These are phyloP conservation scores for Smithornis capensis DNA, from an alignment of 2,113 vertebrate species.

Conservation along the genomic window DNA sequence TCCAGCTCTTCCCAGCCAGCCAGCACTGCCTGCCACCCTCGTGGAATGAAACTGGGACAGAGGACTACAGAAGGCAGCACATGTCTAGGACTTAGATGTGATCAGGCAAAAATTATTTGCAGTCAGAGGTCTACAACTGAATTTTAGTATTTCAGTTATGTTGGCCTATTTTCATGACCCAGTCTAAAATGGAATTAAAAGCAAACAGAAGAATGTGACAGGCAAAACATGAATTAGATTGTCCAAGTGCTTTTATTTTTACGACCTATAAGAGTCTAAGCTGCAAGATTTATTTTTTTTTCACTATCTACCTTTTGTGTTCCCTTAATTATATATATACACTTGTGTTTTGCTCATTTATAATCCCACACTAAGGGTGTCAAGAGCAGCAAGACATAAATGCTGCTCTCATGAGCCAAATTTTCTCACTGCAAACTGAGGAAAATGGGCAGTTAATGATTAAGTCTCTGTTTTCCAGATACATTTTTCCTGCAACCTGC, in stretches of 20 bases:
- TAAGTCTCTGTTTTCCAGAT: not conserved
- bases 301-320: not conserved
- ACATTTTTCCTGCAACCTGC: conserved; percentile 25
- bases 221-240: not conserved
- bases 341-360: not conserved
- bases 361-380: not conserved
- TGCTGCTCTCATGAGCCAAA: not conserved
- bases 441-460: not conserved
- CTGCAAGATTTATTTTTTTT: not conserved
- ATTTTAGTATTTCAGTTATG: not conserved
- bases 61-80: not conserved
- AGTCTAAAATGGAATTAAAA: not conserved
- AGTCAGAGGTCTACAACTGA: not conserved
- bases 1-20: not conserved
- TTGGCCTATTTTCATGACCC: not conserved
- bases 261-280: not conserved
- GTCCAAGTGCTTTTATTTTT: not conserved
- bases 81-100: fast-evolving
- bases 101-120: not conserved
- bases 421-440: not conserved
- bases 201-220: not conserved
- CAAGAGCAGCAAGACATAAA: not conserved
- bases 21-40: not conserved
- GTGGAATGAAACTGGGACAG: not conserved
- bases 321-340: not conserved